Conservation (phyloP, 2,888 invertebrate genomes). For the Neoitamus cyanurus region DNA sequence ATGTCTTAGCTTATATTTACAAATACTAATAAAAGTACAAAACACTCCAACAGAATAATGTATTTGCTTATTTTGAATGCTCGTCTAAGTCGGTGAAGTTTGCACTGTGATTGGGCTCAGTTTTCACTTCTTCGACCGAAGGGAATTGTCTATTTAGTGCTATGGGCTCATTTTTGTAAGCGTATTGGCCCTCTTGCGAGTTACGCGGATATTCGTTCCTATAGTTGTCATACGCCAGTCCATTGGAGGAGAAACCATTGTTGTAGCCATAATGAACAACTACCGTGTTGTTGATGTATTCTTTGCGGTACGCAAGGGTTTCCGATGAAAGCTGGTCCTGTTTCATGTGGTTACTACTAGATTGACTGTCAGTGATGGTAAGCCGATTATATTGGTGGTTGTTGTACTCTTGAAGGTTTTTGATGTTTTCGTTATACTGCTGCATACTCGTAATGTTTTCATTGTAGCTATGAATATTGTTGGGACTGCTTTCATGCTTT, state of each 20-base stretch:
- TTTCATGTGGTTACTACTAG: slow-evolving; percentile 15
- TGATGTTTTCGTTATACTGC: slow-evolving; percentile 32
- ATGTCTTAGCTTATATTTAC: neutral
- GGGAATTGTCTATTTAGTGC: neutral
- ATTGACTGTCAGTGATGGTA: slow-evolving; percentile 23
- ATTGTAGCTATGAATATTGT: slow-evolving; percentile 36
- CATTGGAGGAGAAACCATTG: slow-evolving; percentile 32
- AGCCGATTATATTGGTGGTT: slow-evolving; percentile 51
- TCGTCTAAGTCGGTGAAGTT: slow-evolving; percentile 48
- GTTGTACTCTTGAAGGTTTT: slow-evolving; percentile 48
- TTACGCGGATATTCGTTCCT: slow-evolving; percentile 46
- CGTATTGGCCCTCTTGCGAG: neutral
- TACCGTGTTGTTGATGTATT: slow-evolving; percentile 49
- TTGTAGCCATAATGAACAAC: slow-evolving; percentile 50
- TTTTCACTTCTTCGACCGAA: neutral
- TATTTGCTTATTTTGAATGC: slow-evolving; percentile 41
- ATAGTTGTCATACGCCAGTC: slow-evolving; percentile 47
- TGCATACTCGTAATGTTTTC: slow-evolving; percentile 46
- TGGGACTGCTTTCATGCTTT: neutral
- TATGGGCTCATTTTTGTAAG: neutral
- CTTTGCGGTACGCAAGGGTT: slow-evolving; percentile 46
- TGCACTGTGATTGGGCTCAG: slow-evolving; percentile 41
- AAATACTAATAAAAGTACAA: slow-evolving; percentile 1
- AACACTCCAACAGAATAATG: neutral
- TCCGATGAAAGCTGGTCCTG: slow-evolving; percentile 37